phyloP scores from a whole-genome alignment of 2,797 vertebrate genomes.

The Fratercula arctica region DNA sequence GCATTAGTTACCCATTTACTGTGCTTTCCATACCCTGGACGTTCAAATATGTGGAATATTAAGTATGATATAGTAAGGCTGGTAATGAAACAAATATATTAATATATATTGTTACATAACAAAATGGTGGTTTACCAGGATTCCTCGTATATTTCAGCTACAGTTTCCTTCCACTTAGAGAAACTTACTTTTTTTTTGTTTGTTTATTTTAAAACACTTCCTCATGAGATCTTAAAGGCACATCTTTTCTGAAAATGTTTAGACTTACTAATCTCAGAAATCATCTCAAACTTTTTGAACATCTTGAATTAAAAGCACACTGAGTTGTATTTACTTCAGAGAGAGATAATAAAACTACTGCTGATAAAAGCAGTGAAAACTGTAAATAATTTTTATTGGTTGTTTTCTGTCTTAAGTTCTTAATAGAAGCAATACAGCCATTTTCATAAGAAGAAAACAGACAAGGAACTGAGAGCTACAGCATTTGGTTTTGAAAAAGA shows the following conservation, averaged over 20 bases:
- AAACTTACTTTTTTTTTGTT: background rate
- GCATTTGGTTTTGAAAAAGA: background rate
- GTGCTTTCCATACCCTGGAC: background rate
- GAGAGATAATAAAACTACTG: background rate
- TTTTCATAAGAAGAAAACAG: background rate
- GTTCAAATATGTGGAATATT: background rate
- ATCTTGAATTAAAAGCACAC: background rate
- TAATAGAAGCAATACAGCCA: background rate
- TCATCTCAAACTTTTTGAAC: background rate
- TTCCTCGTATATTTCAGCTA: background rate
- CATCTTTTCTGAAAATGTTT: background rate
- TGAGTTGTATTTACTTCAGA: background rate
- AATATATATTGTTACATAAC: background rate
- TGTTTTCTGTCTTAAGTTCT: background rate
- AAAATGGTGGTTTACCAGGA: background rate
- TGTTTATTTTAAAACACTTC: background rate
- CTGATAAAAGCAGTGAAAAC: background rate
- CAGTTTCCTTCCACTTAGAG: background rate
- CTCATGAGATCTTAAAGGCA: background rate
- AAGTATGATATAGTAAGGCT: background rate
- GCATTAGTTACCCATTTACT: background rate
- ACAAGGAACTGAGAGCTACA: background rate
- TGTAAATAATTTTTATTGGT: background rate
- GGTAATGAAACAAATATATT: background rate
- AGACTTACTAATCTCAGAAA: background rate